Conservation (phyloP, 2,888 invertebrate genomes). For the Stenurella melanura region DNA sequence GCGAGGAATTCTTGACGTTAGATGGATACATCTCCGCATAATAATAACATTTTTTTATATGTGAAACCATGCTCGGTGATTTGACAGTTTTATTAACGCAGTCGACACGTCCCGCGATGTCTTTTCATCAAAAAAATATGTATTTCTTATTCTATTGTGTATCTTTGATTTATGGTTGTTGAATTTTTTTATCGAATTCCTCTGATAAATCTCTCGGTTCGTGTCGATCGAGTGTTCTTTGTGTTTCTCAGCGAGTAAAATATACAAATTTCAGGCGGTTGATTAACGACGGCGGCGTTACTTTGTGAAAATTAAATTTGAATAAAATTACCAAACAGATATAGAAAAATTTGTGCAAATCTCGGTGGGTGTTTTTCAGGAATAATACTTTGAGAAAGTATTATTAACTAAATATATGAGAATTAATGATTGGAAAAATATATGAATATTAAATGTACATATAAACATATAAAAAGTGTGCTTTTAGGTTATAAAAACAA, state of each 20-base stretch:
- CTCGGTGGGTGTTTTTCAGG: too few species aligned
- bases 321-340: too few species aligned
- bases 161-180: constrained; percentile 3
- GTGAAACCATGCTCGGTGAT: background rate
- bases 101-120: background rate
- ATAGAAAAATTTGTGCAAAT: too few species aligned
- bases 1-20: background rate
- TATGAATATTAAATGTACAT: too few species aligned
- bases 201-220: background rate
- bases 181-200: background rate
- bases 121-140: background rate
- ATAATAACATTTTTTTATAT: background rate
- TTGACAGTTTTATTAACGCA: constrained; percentile 25
- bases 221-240: background rate
- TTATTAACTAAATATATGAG: too few species aligned
- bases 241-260: background rate
- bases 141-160: constrained; percentile 3
- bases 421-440: too few species aligned
- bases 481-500: too few species aligned
- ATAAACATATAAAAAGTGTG: too few species aligned
- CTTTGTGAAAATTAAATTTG: too few species aligned
- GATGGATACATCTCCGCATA: background rate
- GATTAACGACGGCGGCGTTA: too few species aligned
- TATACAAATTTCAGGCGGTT: background rate
- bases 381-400: too few species aligned